phyloP scores from a whole-genome alignment of 1,140 invertebrate species.

The Philotrypesis tridentata region DNA sequence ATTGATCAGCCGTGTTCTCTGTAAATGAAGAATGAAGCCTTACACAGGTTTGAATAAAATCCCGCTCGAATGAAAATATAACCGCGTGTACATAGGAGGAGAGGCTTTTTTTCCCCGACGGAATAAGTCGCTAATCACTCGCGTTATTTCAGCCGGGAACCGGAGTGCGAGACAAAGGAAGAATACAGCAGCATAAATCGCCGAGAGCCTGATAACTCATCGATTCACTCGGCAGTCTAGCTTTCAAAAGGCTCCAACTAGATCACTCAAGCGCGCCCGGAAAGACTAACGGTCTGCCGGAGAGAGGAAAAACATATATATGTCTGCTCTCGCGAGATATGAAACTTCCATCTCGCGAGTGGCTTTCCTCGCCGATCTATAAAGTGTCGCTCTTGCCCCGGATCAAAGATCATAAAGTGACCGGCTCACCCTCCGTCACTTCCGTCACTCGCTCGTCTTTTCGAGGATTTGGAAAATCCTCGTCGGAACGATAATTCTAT shows the following conservation, averaged over 20 bases:
- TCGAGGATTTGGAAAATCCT: slow-evolving; percentile 33
- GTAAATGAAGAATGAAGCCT: not conserved
- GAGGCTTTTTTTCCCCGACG: too few species aligned
- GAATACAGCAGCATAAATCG: too few species aligned
- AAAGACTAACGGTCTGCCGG: not conserved
- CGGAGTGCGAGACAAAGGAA: too few species aligned
- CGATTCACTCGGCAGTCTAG: not conserved
- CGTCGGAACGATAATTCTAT: slow-evolving; percentile 39
- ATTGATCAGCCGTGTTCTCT: not conserved
- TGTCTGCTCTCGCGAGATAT: not conserved
- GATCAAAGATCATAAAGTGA: slow-evolving; percentile 43
- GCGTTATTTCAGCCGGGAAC: too few species aligned
- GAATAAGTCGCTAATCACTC: too few species aligned
- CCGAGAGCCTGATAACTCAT: not conserved
- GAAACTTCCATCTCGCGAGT: slow-evolving; percentile 8
- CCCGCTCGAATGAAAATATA: too few species aligned
- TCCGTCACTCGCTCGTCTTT: not conserved
- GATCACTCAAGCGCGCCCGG: too few species aligned
- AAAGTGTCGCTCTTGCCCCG: slow-evolving; percentile 10
- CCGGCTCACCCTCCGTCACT: not conserved
- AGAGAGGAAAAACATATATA: not conserved
- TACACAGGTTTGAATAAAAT: not conserved
- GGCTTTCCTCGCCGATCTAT: slow-evolving; percentile 31
- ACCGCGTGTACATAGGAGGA: too few species aligned
- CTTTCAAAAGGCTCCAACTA: not conserved